Conservation (phyloP, 2,888 invertebrate genomes). For the Scaptomyza tumidula region DNA sequence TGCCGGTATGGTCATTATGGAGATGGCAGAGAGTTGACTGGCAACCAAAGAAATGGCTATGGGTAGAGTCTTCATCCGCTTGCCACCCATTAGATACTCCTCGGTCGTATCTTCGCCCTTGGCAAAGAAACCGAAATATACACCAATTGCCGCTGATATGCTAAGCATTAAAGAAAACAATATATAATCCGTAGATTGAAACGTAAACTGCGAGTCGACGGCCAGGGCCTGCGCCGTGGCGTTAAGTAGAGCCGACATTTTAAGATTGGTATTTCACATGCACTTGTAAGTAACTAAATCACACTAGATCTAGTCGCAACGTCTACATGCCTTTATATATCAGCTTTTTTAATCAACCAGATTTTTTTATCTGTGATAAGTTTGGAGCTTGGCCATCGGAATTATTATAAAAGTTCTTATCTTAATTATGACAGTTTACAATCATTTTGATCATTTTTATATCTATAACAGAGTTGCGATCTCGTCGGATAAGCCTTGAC, state of each 20-base stretch:
- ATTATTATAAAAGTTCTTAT: conserved; percentile 19
- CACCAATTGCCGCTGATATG: conserved; percentile 86
- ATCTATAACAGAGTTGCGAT: too few relatives aligned
- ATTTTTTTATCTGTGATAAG: conserved; percentile 1
- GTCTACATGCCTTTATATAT: neutral
- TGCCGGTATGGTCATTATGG: conserved; percentile 86
- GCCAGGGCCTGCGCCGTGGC: conserved; percentile 29
- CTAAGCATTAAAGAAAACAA: conserved; percentile 86
- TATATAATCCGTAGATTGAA: conserved; percentile 85
- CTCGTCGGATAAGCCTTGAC: too few relatives aligned
- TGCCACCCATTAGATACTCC: conserved; percentile 87
- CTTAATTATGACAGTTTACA: too few relatives aligned
- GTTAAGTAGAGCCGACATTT: conserved; percentile 52
- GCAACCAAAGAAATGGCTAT: conserved; percentile 88
- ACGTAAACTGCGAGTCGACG: conserved; percentile 68
- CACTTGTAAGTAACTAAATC: conserved; percentile 24
- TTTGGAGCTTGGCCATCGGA: conserved; percentile 18
- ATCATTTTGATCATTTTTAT: too few relatives aligned
- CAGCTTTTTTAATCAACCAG: too few relatives aligned
- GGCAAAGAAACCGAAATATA: conserved; percentile 86
- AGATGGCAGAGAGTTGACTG: conserved; percentile 86
- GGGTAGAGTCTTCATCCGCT: conserved; percentile 86
- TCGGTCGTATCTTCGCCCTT: conserved; percentile 85
- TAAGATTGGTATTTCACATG: conserved; percentile 4
- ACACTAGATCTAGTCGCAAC: conserved; percentile 5